Evolutionary conservation across 2,113 vertebrate species (phyloP).

Genomic region (Falcunculus frontatus): DNA sequence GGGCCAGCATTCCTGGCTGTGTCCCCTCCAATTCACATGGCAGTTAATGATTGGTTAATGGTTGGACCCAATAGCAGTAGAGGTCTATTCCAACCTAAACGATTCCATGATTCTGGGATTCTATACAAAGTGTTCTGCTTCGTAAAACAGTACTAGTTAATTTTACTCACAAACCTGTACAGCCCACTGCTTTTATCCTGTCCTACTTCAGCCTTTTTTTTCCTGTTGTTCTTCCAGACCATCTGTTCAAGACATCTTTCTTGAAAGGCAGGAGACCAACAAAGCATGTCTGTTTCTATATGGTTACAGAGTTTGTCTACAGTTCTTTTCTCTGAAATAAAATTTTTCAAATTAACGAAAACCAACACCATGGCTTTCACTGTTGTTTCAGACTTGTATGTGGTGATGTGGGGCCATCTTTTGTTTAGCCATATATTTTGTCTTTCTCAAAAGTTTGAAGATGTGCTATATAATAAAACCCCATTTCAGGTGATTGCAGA

Average conservation of each 20-base stretch:
- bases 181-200: background rate
- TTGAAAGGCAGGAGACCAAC: background rate
- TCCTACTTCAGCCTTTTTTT: background rate
- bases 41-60: background rate
- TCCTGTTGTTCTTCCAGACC: background rate
- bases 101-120: background rate
- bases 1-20: background rate
- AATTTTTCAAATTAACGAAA: background rate
- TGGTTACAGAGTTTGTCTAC: background rate
- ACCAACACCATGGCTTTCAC: background rate
- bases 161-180: background rate
- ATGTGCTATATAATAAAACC: background rate
- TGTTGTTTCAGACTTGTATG: background rate
- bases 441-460: background rate
- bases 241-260: background rate
- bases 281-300: background rate
- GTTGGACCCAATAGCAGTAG: background rate
- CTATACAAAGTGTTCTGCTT: background rate
- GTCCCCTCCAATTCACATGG: background rate
- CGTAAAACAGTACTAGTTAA: background rate
- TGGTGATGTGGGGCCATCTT: background rate
- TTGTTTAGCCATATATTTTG: background rate
- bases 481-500: background rate
- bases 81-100: background rate
- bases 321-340: background rate